Conservation (phyloP, 2,888 invertebrate genomes). For the Mesorhabditis spiculigera region DNA sequence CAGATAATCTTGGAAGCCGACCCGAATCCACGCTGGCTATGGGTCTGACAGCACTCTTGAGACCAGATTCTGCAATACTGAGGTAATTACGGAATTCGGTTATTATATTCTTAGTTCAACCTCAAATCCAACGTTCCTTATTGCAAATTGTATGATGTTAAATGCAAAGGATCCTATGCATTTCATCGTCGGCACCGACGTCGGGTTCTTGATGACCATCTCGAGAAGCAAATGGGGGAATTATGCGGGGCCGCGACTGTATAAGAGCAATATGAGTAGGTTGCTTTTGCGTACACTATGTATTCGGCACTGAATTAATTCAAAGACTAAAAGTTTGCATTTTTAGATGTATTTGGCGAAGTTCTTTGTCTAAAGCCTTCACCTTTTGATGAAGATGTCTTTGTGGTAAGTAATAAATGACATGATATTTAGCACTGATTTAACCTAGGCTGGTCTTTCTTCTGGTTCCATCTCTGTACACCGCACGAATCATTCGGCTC, state of each 20-base stretch:
- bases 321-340: neutral
- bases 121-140: slow-evolving; percentile 2
- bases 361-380: neutral
- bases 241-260: slow-evolving; percentile 13
- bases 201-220: slow-evolving; percentile 13
- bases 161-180: neutral
- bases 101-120: neutral
- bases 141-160: neutral
- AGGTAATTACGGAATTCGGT: neutral
- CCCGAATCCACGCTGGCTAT: neutral
- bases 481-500: neutral
- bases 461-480: neutral
- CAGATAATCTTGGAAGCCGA: neutral
- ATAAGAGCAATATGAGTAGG: slow-evolving; percentile 15
- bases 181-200: slow-evolving; percentile 12
- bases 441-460: neutral
- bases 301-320: neutral
- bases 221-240: slow-evolving; percentile 7
- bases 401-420: neutral
- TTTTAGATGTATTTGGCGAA: slow-evolving; percentile 1
- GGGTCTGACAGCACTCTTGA: neutral
- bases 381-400: neutral
- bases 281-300: neutral
- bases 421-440: neutral
- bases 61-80: neutral